Evolutionary conservation across 2,113 vertebrate species (phyloP).

Genomic region (Mionectes macconnelli): DNA sequence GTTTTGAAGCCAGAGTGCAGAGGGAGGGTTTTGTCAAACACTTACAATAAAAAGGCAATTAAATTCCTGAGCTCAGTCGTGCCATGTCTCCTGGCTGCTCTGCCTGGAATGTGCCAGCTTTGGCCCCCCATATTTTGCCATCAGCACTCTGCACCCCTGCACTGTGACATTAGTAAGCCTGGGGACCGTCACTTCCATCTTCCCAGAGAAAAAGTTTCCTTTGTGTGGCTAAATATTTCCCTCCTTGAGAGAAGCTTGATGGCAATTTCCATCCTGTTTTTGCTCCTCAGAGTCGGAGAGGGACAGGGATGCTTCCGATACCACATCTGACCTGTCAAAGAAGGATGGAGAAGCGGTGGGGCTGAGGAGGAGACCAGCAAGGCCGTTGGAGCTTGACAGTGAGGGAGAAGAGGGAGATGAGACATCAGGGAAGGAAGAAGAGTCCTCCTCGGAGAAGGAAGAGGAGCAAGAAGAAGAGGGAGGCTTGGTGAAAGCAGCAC

Average conservation of each 20-base stretch:
- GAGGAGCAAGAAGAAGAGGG: conserved; percentile 79
- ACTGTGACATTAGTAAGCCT: background rate
- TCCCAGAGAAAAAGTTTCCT: background rate
- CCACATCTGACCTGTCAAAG: conserved; percentile 82
- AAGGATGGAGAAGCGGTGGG: conserved; percentile 79
- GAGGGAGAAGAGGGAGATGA: conserved; percentile 95
- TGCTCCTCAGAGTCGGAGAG: conserved; percentile 73
- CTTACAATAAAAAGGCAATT: background rate
- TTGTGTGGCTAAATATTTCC: background rate
- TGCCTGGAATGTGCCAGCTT: background rate
- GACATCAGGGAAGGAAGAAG: conserved; percentile 83
- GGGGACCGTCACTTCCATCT: background rate
- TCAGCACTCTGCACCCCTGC: background rate
- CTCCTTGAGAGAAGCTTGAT: background rate
- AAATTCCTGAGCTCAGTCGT: background rate
- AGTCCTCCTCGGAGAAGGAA: conserved; percentile 84
- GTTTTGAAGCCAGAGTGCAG: background rate
- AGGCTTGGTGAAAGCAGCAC: conserved; percentile 67
- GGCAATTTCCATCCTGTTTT: background rate
- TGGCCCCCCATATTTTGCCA: background rate
- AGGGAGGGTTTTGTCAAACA: background rate
- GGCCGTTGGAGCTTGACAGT: conserved; percentile 90
- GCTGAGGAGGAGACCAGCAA: conserved; percentile 80
- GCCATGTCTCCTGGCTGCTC: background rate
- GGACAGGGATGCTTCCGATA: conserved; percentile 73